Conservation (phyloP, 2,888 invertebrate genomes). For the Anarsia innoxiella region DNA sequence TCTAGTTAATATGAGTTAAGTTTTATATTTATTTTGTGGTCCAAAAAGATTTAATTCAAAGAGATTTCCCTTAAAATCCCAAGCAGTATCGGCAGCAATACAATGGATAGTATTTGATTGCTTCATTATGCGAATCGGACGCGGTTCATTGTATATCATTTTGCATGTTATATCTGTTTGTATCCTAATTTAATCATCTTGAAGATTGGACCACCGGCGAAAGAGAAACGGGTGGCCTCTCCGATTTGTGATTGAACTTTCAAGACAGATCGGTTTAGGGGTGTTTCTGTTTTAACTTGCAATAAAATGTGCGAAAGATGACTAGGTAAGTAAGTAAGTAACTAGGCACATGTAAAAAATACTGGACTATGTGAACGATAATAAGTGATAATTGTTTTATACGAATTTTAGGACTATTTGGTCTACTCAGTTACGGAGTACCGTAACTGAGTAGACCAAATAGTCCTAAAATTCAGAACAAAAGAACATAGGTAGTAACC, state of each 20-base stretch:
- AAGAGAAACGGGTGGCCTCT: constrained; percentile 55
- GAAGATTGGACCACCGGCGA: constrained; percentile 71
- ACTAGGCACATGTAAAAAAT: too few species aligned
- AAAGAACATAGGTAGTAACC: too few species aligned
- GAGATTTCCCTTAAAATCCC: constrained; percentile 20
- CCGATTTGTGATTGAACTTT: constrained; percentile 53
- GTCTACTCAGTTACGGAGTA: too few species aligned
- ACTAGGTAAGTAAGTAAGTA: too few species aligned
- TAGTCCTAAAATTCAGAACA: too few species aligned
- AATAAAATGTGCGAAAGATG: too few species aligned
- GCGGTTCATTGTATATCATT: constrained; percentile 70
- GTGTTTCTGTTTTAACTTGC: constrained; percentile 24
- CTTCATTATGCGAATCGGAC: constrained; percentile 68
- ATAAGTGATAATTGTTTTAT: too few species aligned
- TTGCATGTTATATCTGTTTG: constrained; percentile 67
- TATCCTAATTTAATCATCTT: constrained; percentile 73
- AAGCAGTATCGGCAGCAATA: constrained; percentile 33
- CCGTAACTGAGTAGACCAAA: too few species aligned
- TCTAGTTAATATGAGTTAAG: too few species aligned
- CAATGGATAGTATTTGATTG: constrained; percentile 69
- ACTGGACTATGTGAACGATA: neutral
- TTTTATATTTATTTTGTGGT: too few species aligned
- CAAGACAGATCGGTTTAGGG: constrained; percentile 43
- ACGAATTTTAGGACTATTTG: too few species aligned
- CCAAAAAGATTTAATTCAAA: too few species aligned